Evolutionary conservation across 1,140 invertebrate genomes (phyloP), one percentile per base, ranked within the genome.

Genomic region (Euwallacea fornicatus): DNA sequence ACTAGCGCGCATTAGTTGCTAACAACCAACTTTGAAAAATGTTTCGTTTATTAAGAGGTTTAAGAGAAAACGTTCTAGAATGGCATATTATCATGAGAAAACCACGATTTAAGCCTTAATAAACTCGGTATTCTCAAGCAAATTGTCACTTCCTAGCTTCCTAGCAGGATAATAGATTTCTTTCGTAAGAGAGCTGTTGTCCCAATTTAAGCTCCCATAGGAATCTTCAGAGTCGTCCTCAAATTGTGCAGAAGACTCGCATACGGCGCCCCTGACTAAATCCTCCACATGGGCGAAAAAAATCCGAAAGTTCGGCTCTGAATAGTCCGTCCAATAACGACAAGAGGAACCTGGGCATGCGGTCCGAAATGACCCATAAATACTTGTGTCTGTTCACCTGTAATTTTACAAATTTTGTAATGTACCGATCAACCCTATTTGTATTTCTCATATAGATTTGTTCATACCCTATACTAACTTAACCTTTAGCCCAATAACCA

Each of bases 361-460:
- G 83, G 77, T 94, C 91, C 0, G 91, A 92, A 3, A 94, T 88
- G 0, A 93, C 88, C 92, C 92, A 94, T 8, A 89, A 83, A 70
- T 88, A 86, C 72, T 84, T 82, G 65, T 85, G 82, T 11, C 82
- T 82, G 74, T 90, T 88, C 71, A 93, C 88, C 71, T 72, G 21
- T 47, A 66, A 66, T 11, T 7, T n/a, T 11, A 33, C 13, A 54
- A 59, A 33, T 58, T 58, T 58, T 2, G 9, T 6, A 2, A 11
- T 1, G 13, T 50, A 11, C 13, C n/a, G n/a, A n/a, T n/a, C n/a
- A n/a, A n/a, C n/a, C n/a, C n/a, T n/a, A n/a, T n/a, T n/a, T n/a
- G n/a, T n/a, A n/a, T n/a, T n/a, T n/a, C n/a, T n/a, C n/a, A n/a
- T n/a, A n/a, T n/a, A n/a, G n/a, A n/a, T n/a, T n/a, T n/a, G n/a